Evolutionary conservation across 2,113 vertebrate genomes (phyloP).

Genomic region (Brachyhypopomus occidentalis): DNA sequence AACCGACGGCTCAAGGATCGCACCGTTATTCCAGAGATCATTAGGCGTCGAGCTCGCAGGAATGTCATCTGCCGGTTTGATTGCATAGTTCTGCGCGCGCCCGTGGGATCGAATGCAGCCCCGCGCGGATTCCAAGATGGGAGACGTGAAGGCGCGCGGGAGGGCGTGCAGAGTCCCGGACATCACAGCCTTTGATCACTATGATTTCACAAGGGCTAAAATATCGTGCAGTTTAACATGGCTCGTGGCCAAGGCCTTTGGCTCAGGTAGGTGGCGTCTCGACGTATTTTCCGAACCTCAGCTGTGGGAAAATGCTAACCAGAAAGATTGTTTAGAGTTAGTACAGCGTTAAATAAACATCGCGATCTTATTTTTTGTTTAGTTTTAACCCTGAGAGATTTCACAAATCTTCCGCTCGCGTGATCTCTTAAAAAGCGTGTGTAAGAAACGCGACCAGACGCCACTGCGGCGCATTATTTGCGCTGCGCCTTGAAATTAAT

Average conservation of each 20-base stretch:
- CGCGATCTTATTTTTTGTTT: too few species aligned
- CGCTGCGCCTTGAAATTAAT: neutral
- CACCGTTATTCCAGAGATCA: conserved; percentile 42
- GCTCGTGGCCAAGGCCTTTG: conserved; percentile 97
- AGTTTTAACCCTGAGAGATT: too few species aligned
- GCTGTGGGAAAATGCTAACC: too few species aligned
- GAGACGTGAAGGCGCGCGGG: conserved; percentile 80
- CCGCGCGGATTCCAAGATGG: conserved; percentile 76
- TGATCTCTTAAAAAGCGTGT: neutral
- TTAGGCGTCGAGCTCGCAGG: conserved; percentile 66
- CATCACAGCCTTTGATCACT: conserved; percentile 94
- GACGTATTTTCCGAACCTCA: neutral
- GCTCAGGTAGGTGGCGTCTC: conserved; percentile 87
- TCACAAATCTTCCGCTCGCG: too few species aligned
- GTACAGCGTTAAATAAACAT: too few species aligned
- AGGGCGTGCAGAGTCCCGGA: conserved; percentile 93
- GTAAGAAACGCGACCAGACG: neutral
- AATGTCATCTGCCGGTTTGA: conserved; percentile 68
- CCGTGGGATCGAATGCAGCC: conserved; percentile 8
- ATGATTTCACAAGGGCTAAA: conserved; percentile 94
- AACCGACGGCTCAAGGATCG: neutral
- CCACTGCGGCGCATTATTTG: neutral
- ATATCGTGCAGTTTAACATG: conserved; percentile 94
- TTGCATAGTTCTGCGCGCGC: conserved; percentile 52
- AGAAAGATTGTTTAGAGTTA: too few species aligned